Evolutionary conservation across 2,113 vertebrate species (phyloP), one percentile per base, ranked within the genome.

Genomic region (Gorsachius goisagi): DNA sequence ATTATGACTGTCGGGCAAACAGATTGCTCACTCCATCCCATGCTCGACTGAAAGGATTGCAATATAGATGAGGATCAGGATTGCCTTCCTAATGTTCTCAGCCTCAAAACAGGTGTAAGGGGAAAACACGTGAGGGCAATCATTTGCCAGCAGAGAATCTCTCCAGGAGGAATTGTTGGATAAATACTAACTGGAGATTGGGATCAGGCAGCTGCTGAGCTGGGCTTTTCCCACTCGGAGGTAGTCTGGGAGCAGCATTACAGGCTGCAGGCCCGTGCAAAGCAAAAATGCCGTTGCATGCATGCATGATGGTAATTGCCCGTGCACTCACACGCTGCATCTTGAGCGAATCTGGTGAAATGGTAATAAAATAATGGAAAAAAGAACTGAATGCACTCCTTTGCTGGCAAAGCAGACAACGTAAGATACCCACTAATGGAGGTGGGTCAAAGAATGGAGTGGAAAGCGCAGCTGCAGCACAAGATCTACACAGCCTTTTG

Each of bases 51-150:
- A 83, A 90, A 66, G 78, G 86, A 91, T 91, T 92, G 90, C 79
- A 64, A n/a, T 63, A 66, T 12, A 95, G 94, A 97, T 96, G 96
- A 89, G 39, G 86, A 93, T 96, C 88, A 83, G 86, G 88, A 62
- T 60, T 94, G 75, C 64, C 90, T 74, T 92, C 89, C 52, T 23
- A 80, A 89, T 8, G 4, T 89, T 76, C 91, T 96, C 79, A 55
- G 89, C 72, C 90, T 93, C 92, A 91, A 82, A 96, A 92, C 88
- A 95, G 84, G 81, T 95, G 86, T 78, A 92, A 78, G 59, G 66
- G 79, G 49, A 88, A 93, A 94, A 62, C 71, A 86, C 49, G 59
- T 66, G 83, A 87, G n/a, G 76, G 77, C 83, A 94, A 94, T 77
- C 17, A 67, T 55, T 82, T 80, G 50, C 67, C 39, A 60, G 32